Conservation (phyloP, 2,797 vertebrate species). For the Enteromius mattozi region DNA sequence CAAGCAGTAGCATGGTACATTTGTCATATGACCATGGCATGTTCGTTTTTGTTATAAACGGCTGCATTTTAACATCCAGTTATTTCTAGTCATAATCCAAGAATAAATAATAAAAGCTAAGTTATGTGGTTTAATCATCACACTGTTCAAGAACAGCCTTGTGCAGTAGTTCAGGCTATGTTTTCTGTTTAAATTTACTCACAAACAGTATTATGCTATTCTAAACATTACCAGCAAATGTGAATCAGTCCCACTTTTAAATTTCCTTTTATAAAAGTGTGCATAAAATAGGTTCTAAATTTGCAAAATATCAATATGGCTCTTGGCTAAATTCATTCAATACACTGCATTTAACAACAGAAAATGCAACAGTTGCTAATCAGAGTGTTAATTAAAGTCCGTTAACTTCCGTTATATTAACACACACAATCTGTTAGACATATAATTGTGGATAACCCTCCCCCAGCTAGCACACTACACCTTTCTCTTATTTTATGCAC, state of each 20-base stretch:
- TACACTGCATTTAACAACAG: background rate
- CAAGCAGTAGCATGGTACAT: background rate
- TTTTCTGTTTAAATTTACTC: background rate
- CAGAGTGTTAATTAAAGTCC: background rate
- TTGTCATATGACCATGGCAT: background rate
- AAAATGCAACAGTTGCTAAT: background rate
- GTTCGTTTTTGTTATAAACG: background rate
- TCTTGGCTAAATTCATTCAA: background rate
- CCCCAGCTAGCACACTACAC: background rate
- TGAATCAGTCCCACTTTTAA: background rate
- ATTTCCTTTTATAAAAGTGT: background rate
- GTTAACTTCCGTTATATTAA: constrained; percentile 4
- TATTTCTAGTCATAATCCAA: background rate
- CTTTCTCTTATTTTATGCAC: background rate
- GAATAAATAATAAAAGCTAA: background rate
- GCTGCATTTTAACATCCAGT: background rate
- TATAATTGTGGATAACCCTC: background rate
- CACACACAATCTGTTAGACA: background rate
- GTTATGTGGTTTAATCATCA: background rate
- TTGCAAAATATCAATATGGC: background rate
- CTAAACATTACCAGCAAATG: background rate
- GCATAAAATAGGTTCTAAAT: background rate
- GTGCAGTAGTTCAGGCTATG: background rate
- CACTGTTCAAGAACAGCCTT: background rate
- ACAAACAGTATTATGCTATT: background rate